Percentiles rank a stretch among this genome's conserved stretches.
phyloP scores from a whole-genome alignment of 2,797 vertebrate species.

The Sebastes kiyomatsui region DNA sequence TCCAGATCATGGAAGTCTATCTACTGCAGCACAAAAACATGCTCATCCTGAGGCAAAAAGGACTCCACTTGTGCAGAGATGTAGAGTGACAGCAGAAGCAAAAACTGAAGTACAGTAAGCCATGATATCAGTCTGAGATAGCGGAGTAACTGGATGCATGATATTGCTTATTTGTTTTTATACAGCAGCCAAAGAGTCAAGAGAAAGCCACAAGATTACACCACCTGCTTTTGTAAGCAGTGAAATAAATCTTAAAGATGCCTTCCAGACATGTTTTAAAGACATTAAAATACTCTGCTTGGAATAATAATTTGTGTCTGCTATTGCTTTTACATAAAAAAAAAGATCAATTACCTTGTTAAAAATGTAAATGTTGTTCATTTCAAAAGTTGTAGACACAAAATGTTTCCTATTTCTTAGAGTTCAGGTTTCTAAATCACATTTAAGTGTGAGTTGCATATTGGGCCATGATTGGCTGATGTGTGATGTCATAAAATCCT shows the following conservation, averaged over 20 bases:
- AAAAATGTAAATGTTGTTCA: not conserved
- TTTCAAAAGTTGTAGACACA: not conserved
- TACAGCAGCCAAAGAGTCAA: not conserved
- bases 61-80: not conserved
- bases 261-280: not conserved
- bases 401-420: not conserved
- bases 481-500: not conserved
- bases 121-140: not conserved
- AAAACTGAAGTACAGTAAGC: not conserved
- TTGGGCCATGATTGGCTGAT: not conserved
- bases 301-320: not conserved
- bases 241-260: not conserved
- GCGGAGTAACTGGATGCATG: not conserved
- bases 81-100: not conserved
- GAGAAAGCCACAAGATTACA: not conserved
- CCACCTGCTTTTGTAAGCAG: not conserved
- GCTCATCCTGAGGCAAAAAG: not conserved
- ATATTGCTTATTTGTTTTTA: not conserved
- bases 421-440: not conserved
- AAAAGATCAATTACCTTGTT: not conserved
- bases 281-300: not conserved
- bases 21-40: not conserved
- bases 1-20: slow-evolving; percentile 9
- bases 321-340: not conserved
- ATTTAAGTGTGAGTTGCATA: not conserved